Base-by-base conservation (phyloP, 2,797 vertebrate genomes). In the Epinephelus awoara region DNA sequence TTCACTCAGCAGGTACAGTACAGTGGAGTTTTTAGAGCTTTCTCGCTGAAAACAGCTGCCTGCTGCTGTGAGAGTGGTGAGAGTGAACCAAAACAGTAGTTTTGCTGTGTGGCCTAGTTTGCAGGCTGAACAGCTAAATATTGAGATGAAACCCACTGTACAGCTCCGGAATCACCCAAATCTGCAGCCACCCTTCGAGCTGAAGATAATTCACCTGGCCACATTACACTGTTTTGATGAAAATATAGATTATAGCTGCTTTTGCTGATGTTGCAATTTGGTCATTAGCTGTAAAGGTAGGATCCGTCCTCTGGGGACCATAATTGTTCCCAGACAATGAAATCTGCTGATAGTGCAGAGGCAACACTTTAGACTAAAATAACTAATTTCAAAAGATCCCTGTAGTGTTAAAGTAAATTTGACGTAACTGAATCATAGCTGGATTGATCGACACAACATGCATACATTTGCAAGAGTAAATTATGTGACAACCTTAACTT, bases 271-370 rank as follows among this genome's bases (percentile, higher is more conserved):
- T 34, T 34, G 34, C 6, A 34, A 34, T 34, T 34, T 34, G 34
- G 34, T 34, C 34, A 34, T 34, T 44, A 67, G 52, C 23, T 72
- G 51, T 38, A 46, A 66, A 59, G 11, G 19, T 55, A 54, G 19
- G 14, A 61, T 34, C 56, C 2, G 51, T 67, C 54, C 38, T 50
- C 21, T 67, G 25, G 2, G 44, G 69, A 25, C 18, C 23, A 19
- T 72, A 51, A 54, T 34, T 23, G 34, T 34, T 7, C 8, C 8
- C 34, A 34, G 18, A 57, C 10, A 64, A 21, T 3, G 23, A 51
- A 14, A 47, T 65, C 15, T 52, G 8, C 9, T 14, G 21, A 52
- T 23, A 21, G 63, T 66, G 49, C 34, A 6, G 34, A 34, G 34
- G 34, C 21, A 13, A 34, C n/a, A 44, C 13, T 62, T 25, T 25